These are phyloP conservation scores for Drosophila arawakana DNA, from an alignment of 1,140 invertebrate genomes.

Conservation along the genomic window DNA sequence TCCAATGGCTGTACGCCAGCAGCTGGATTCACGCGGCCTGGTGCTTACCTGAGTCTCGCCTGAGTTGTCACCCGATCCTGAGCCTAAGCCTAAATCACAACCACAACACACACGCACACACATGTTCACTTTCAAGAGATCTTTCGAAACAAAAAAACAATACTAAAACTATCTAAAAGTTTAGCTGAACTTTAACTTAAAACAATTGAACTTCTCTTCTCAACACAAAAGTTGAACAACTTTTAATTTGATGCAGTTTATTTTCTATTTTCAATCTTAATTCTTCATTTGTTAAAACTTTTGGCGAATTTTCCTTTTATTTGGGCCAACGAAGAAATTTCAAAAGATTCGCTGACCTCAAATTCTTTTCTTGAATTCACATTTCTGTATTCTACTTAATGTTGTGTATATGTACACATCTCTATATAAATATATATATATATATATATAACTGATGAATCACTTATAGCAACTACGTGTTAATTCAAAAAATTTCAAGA, in stretches of 20 bases:
- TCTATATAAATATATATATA: conserved; percentile 28
- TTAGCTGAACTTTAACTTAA: conserved; percentile 6
- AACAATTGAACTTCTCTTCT: conserved; percentile 47
- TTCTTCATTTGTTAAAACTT: neutral
- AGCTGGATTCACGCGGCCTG: conserved; percentile 75
- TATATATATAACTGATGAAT: conserved; percentile 32
- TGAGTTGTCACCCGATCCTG: neutral
- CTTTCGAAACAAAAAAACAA: conserved; percentile 16
- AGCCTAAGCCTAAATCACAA: conserved; percentile 1
- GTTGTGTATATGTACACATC: conserved; percentile 37
- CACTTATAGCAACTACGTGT: conserved; percentile 56
- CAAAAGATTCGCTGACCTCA: conserved; percentile 17
- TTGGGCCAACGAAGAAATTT: conserved; percentile 23
- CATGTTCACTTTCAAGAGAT: conserved; percentile 42
- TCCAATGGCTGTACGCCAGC: conserved; percentile 37
- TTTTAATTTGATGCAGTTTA: conserved; percentile 29
- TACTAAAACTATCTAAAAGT: neutral
- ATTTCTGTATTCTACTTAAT: conserved; percentile 48
- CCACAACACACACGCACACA: neutral
- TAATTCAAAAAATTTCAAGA: conserved; percentile 47
- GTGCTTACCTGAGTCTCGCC: conserved; percentile 68
- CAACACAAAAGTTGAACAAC: conserved; percentile 36
- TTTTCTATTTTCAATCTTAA: conserved; percentile 20
- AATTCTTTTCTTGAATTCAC: conserved; percentile 49
- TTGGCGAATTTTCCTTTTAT: conserved; percentile 20